Percentiles rank a stretch among this genome's conserved stretches.
These are phyloP conservation scores for Anabas testudineus DNA, from an alignment of 2,797 vertebrate genomes.

Conservation along the genomic window DNA sequence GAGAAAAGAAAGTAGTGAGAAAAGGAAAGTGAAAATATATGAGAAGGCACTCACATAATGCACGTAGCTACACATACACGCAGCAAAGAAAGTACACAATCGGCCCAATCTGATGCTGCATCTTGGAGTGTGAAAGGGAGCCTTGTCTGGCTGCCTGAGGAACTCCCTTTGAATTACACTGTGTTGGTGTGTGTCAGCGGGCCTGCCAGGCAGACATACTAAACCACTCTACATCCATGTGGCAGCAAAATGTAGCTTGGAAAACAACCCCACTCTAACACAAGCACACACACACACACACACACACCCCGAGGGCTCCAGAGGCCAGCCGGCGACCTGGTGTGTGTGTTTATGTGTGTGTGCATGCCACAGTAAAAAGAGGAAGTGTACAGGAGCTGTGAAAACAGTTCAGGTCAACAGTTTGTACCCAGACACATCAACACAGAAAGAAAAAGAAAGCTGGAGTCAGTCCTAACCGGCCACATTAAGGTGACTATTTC, in stretches of 20 bases:
- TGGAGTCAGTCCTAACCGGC: not conserved
- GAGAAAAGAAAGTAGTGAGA: slow-evolving; percentile 46
- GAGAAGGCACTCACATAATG: slow-evolving; percentile 32
- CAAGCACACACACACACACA: slow-evolving; percentile 44
- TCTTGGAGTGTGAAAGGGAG: slow-evolving; percentile 79
- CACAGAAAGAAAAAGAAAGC: slow-evolving; percentile 23
- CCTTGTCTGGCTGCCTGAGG: slow-evolving; percentile 81
- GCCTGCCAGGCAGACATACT: slow-evolving; percentile 81
- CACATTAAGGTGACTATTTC: not conserved
- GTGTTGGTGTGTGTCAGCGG: slow-evolving; percentile 49
- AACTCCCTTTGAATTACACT: slow-evolving; percentile 75
- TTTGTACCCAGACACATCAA: slow-evolving; percentile 54
- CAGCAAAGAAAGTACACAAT: slow-evolving; percentile 56
- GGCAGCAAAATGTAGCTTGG: slow-evolving; percentile 80
- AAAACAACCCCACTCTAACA: slow-evolving; percentile 73
- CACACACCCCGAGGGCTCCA: slow-evolving; percentile 67
- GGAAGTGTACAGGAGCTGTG: slow-evolving; percentile 79
- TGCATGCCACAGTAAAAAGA: slow-evolving; percentile 62
- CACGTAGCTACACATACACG: slow-evolving; percentile 5
- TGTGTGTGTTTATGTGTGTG: slow-evolving; percentile 52
- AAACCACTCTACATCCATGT: slow-evolving; percentile 82
- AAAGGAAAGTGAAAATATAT: slow-evolving; percentile 54
- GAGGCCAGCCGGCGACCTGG: slow-evolving; percentile 71
- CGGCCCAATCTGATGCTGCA: slow-evolving; percentile 71
- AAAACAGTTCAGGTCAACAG: slow-evolving; percentile 76